A percentile compares a stretch with the other conserved stretches of the same genome.
Evolutionary conservation across 37 sponge, comb jelly and placozoan genomes (phyloP).

Genomic region (Axinella damicornis): DNA sequence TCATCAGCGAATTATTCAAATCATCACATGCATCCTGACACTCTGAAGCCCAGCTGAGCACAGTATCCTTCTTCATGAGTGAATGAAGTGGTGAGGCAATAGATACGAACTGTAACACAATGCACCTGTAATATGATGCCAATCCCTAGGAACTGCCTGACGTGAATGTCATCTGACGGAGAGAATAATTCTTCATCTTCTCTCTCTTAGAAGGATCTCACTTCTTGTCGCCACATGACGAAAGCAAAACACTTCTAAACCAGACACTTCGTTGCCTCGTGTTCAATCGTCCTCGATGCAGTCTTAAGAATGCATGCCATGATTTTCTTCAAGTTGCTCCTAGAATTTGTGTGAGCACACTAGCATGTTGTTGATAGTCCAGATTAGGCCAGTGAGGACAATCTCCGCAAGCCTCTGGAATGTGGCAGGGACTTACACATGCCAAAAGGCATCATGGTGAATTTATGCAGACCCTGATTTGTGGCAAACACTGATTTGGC

Average conservation of each 20-base stretch:
- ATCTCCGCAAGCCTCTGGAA: neutral
- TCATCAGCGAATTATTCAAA: constrained; percentile 14
- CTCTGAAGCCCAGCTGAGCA: constrained; percentile 26
- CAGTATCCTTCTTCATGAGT: constrained; percentile 23
- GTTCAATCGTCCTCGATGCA: constrained; percentile 5
- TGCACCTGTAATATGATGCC: constrained; percentile 3
- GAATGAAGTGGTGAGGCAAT: constrained; percentile 18
- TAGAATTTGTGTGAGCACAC: constrained; percentile 10
- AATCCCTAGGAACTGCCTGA: constrained; percentile 39
- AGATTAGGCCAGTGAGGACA: neutral
- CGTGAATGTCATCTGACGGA: neutral
- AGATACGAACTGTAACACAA: too few species aligned
- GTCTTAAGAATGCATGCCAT: constrained; percentile 16
- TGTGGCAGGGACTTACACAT: too few species aligned
- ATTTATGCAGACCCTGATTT: constrained; percentile 39
- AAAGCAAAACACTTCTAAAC: constrained; percentile 18
- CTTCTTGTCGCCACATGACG: constrained; percentile 44
- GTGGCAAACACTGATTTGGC: constrained; percentile 52
- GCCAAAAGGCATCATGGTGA: constrained; percentile 51
- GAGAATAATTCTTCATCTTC: too few species aligned
- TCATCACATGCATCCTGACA: constrained; percentile 27
- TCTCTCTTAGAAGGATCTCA: constrained; percentile 57
- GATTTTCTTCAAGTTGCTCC: constrained; percentile 41
- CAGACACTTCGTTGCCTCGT: constrained; percentile 32
- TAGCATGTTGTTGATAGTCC: neutral